Base-by-base conservation (phyloP, 2,113 vertebrate genomes). In the Ranitomeya variabilis region DNA sequence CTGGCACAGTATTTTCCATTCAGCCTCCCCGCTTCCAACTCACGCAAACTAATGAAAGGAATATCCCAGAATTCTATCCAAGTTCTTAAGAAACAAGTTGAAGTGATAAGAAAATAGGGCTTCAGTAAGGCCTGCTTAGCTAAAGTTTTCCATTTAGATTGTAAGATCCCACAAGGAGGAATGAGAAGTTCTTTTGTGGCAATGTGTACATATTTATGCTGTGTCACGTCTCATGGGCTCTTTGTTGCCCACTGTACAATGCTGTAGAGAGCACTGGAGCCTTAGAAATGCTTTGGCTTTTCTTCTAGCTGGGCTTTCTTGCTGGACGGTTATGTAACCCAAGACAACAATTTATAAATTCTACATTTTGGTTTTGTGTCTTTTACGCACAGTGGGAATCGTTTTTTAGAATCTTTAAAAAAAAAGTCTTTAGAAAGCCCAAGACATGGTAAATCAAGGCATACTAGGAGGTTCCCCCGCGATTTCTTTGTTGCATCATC, bases 1-100 rank as follows among this genome's bases (percentile, higher is more conserved):
- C 82, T 78, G 82, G 87, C 82, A 85, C 73, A 79, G 74, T 69
- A 80, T 69, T 87, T 80, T 57, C 62, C 76, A 78, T 78, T 87
- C 52, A 52, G 60, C 76, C 64, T 71, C 76, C 52, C 76, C 80
- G 60, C 86, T 80, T 87, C 78, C 57, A 78, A 86, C 85, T 80
- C 78, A 69, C 62, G 71, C 60, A 59, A 81, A 71, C 45, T 80
- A 80, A 80, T 66, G 62, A 87, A 80, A 87, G 74, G 67, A 87
- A 66, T 67, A 16, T 5, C 14, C 85, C 23, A 87, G 85, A 87
- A 87, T 80, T 55, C 86, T 80, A 66, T 59, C 86, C 78, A 37
- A 66, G 76, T 69, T 87, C 62, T 87, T 87, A 80, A 80, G 77
- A 52, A 87, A 59, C 52, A 66, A 80, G 86, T 87, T 80, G 21